Percentiles rank a stretch among this genome's conserved stretches.
Evolutionary conservation across 2,888 invertebrate genomes (phyloP).

Genomic region (Phorcus lineatus): DNA sequence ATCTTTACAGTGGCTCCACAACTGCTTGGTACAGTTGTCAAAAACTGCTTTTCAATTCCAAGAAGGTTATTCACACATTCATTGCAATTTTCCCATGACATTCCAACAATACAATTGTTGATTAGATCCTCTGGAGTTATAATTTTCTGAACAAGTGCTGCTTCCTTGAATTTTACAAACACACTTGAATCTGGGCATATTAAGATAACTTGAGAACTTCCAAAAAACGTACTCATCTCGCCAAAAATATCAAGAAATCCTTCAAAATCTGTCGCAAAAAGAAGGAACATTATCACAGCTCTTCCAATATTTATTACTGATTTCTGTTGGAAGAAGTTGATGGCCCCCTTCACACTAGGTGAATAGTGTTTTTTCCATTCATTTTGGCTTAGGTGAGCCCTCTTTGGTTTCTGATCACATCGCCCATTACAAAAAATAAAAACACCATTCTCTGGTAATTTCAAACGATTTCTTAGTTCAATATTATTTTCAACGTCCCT

Average conservation of each 20-base stretch:
- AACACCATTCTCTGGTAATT: background rate
- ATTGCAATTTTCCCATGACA: background rate
- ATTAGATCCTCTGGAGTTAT: background rate
- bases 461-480: background rate
- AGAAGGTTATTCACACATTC: background rate
- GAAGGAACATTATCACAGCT: conserved; percentile 8
- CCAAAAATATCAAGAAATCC: conserved; percentile 32
- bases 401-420: background rate
- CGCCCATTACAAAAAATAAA: background rate
- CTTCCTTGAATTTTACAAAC: background rate
- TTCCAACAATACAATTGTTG: background rate
- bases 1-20: background rate
- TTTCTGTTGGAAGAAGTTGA: conserved; percentile 30
- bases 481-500: background rate
- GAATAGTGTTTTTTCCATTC: conserved; percentile 28
- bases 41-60: background rate
- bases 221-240: conserved; percentile 29
- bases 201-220: conserved; percentile 22
- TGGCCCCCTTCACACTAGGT: conserved; percentile 25
- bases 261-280: conserved; percentile 29
- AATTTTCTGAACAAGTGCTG: background rate
- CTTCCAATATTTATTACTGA: conserved; percentile 25
- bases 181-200: conserved; percentile 9
- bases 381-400: background rate
- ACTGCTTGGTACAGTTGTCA: background rate